Percentiles rank a stretch among this genome's conserved stretches.
These are phyloP conservation scores for Alectura lathami DNA, from an alignment of 2,113 vertebrate species.

Conservation along the genomic window DNA sequence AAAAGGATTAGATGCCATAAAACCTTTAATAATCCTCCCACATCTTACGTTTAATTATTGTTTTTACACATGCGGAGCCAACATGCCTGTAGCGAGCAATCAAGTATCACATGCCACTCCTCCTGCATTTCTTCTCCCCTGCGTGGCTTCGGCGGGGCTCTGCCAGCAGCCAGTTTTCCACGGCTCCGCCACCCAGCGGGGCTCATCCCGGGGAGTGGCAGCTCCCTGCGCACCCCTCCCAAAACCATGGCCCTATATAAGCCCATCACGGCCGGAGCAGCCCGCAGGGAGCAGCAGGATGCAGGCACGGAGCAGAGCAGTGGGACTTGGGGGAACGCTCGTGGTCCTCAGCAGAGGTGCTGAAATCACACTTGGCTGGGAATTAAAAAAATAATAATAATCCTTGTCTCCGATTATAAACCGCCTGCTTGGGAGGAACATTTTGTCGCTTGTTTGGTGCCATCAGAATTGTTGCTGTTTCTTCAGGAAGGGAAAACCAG, in stretches of 20 bases:
- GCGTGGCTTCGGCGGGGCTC: background rate
- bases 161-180: background rate
- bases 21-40: constrained; percentile 70
- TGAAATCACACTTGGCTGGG: background rate
- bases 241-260: accelerated
- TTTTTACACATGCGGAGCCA: constrained; percentile 64
- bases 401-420: background rate
- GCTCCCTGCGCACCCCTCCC: background rate
- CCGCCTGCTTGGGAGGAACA: background rate
- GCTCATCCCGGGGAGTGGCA: background rate
- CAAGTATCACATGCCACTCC: constrained; percentile 26
- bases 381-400: background rate
- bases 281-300: background rate
- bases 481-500: background rate
- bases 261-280: accelerated
- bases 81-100: constrained; percentile 54
- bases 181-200: background rate
- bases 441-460: background rate
- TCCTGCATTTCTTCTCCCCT: background rate
- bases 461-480: background rate
- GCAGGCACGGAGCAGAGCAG: background rate
- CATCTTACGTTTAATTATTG: constrained; percentile 65
- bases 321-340: accelerated
- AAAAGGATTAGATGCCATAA: constrained; percentile 66
- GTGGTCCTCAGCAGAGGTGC: background rate